A percentile compares a stretch with the other conserved stretches of the same genome.
Evolutionary conservation across 1,140 invertebrate species (phyloP).

Genomic region (Polyergus mexicanus): DNA sequence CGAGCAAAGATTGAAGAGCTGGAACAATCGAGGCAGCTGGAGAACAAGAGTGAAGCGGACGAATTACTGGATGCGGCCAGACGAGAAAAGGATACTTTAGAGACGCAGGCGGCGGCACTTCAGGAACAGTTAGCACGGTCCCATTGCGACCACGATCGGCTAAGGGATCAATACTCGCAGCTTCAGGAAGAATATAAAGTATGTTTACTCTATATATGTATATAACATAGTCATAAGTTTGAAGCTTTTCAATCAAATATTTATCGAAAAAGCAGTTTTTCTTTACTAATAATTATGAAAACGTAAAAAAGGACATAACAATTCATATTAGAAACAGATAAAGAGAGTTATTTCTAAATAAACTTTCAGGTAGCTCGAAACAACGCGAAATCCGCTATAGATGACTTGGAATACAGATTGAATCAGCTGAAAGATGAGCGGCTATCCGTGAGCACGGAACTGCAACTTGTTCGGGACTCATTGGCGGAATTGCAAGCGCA

Average conservation of each 20-base stretch:
- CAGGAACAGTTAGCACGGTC: constrained; percentile 92
- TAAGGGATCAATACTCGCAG: constrained; percentile 91
- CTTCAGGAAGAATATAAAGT: constrained; percentile 94
- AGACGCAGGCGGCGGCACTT: constrained; percentile 90
- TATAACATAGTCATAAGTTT: not conserved
- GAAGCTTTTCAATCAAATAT: not conserved
- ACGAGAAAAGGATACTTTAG: constrained; percentile 90
- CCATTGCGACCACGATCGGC: constrained; percentile 91
- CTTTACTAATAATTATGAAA: not conserved
- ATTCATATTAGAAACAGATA: not conserved
- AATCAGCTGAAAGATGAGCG: constrained; percentile 92
- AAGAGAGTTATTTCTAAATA: constrained; percentile 7
- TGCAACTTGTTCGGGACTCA: constrained; percentile 91
- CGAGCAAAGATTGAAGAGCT: constrained; percentile 88
- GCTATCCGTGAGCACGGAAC: constrained; percentile 89
- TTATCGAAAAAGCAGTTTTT: not conserved
- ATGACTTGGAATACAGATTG: constrained; percentile 92
- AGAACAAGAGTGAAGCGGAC: constrained; percentile 86
- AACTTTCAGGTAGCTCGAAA: constrained; percentile 89
- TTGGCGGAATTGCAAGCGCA: constrained; percentile 91
- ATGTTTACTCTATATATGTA: constrained; percentile 1
- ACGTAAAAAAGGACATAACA: not conserved
- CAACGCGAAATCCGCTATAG: constrained; percentile 93
- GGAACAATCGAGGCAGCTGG: constrained; percentile 82
- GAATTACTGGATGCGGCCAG: constrained; percentile 91